Evolutionary conservation across 2,888 invertebrate genomes (phyloP).

Genomic region (Lithosia quadra): DNA sequence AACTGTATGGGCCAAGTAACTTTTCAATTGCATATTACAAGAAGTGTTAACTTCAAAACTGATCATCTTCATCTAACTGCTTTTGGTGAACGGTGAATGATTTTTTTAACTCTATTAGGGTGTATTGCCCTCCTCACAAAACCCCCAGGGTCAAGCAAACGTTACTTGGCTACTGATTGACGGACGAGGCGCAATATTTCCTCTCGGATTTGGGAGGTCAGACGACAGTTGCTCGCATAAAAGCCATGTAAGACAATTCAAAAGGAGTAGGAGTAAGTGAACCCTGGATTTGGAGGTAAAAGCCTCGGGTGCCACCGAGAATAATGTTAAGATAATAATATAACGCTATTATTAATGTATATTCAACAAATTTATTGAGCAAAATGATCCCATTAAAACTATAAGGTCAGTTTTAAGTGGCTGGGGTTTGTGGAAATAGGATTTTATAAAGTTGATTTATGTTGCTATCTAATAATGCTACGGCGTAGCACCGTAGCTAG

Average conservation of each 20-base stretch:
- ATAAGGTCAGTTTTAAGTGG: slow-evolving; percentile 43
- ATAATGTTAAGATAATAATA: slow-evolving; percentile 15
- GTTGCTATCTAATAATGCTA: slow-evolving; percentile 20
- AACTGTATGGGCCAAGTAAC: background rate
- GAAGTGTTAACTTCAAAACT: background rate
- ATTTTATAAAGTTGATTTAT: slow-evolving; percentile 49
- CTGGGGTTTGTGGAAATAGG: slow-evolving; percentile 43
- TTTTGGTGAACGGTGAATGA: background rate
- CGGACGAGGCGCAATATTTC: too few relatives aligned
- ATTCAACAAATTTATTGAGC: slow-evolving; percentile 44
- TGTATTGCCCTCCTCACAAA: background rate
- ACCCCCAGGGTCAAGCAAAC: background rate
- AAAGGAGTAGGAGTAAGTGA: too few relatives aligned
- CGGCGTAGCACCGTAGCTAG: slow-evolving; percentile 12
- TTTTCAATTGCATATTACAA: background rate
- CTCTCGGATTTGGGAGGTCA: too few relatives aligned
- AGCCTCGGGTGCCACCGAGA: too few relatives aligned
- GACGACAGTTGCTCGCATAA: too few relatives aligned
- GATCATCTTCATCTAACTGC: background rate
- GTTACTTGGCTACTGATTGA: too few relatives aligned
- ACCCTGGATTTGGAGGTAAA: too few relatives aligned
- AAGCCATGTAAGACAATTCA: too few relatives aligned
- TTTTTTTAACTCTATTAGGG: background rate
- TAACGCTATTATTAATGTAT: slow-evolving; percentile 41
- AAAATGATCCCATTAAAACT: slow-evolving; percentile 49